phyloP scores from a whole-genome alignment of 1,140 invertebrate species.

The Adoxophyes honmai region DNA sequence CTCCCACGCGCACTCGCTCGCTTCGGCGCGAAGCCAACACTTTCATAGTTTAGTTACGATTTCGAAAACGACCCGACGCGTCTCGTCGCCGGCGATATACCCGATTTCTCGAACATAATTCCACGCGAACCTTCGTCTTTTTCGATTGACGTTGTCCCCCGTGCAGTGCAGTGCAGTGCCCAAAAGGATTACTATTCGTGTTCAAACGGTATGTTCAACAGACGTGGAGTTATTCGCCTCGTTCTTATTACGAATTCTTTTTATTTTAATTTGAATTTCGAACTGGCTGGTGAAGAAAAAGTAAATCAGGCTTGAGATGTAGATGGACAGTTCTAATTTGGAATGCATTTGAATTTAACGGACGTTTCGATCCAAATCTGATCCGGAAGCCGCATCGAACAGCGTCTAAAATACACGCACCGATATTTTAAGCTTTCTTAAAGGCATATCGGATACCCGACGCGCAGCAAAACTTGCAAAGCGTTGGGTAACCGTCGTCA shows the following conservation, averaged over 20 bases:
- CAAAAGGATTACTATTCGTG: neutral
- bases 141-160: constrained; percentile 31
- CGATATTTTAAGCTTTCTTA: neutral
- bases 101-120: constrained; percentile 53
- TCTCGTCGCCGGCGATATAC: constrained; percentile 67
- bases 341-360: neutral
- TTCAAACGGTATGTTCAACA: neutral
- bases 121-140: constrained; percentile 57
- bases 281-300: too few species aligned
- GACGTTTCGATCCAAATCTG: neutral
- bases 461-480: neutral
- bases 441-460: neutral
- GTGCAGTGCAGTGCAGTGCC: constrained; percentile 2
- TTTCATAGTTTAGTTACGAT: constrained; percentile 76
- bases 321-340: too few species aligned
- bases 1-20: constrained; percentile 64
- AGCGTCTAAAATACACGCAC: neutral
- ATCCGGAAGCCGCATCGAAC: neutral
- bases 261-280: neutral
- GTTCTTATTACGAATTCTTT: too few species aligned
- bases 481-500: constrained; percentile 1
- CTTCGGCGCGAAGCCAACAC: constrained; percentile 64
- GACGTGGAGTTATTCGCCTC: too few species aligned
- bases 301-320: too few species aligned
- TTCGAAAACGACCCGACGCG: constrained; percentile 76